Base-by-base conservation (phyloP, 2,888 invertebrate species). In the Leptogaster cylindrica region DNA sequence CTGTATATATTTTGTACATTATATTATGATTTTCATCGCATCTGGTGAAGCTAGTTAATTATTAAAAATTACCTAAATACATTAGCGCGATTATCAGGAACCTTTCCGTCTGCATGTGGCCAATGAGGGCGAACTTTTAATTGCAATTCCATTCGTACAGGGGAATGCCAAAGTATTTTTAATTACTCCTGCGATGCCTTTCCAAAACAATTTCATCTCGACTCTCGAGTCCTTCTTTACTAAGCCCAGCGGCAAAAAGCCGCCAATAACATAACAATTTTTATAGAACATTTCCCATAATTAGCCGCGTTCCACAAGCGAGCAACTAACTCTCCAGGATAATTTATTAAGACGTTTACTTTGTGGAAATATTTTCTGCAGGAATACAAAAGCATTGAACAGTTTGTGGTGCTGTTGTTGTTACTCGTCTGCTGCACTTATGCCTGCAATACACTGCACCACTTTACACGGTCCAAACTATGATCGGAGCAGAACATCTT, bases 331-430 rank as follows among this genome's bases (percentile, higher is more conserved):
- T 18, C 7, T 14, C 41, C 12, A 16, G 18, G 20, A 16, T 39
- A 10, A 41, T 41, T 14, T 41, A 41, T 41, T 41, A 10, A 41
- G 41, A 41, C 41, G 18, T 41, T 41, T 41, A 41, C 41, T 18
- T 18, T 2, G 16, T 36, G 10, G 14, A 36, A 36, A 18, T 39
- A 5, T 41, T 41, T 41, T 41, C 5, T 41, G 41, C 41, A 41
- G 2, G 18, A 41, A 41, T 16, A n/a, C 41, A 2, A 41, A 5
- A 41, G 16, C 16, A 16, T 16, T 2, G 14, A 4, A 10, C 10
- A 3, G 14, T 3, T 4, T 4, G 14, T 39, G 10, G 39, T 12
- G 39, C 14, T 39, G 39, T 39, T 39, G 10, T 39, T 14, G 39
- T 10, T 3, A 10, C 14, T 10, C n/a, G 10, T 14, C 3, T 6